Base-by-base conservation (phyloP, 2,888 invertebrate genomes). In the Lasioglossum calceatum region DNA sequence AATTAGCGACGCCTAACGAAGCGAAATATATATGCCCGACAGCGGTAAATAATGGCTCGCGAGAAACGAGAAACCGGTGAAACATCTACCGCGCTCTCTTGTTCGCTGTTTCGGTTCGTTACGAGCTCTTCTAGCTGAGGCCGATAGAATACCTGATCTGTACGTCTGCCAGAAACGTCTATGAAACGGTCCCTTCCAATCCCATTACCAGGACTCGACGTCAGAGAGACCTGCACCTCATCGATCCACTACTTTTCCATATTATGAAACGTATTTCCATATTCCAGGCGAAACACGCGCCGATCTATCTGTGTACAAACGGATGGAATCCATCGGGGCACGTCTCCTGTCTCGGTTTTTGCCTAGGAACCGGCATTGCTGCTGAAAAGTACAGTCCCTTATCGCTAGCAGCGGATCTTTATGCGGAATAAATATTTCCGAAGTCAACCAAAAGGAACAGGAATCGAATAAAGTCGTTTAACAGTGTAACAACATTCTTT, bases 241-340 rank as follows among this genome's bases (percentile, higher is more conserved):
- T 70, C 39, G 70, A 70, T 70, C 70, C 70, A 1, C 67, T 19
- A 67, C 67, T 67, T 67, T 19, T 36, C 36, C 36, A 36, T 67
- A 67, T 67, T 36, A 36, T 36, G 36, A 67, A 67, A 67, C 32
- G 36, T 67, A 67, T 67, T 36, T 67, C 19, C 67, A 67, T 67
- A 67, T 19, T 16, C 8, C 64, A 16, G 2, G 27, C n/a, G 64
- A 64, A 64, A 64, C 32, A 64, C 27, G 16, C 36, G 23, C 19
- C 67, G 36, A 2, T 67, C 36, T 36, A 32, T 19, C 36, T 67
- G 36, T 23, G 67, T 36, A 39, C 36, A 67, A 32, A 36, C 36
- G 27, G 27, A 64, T 5, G 27, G 16, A 32, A 61, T 36, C 10
- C 23, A 54, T n/a, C 10, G 54, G 10, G 10, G 10, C 54, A 23